phyloP scores from a whole-genome alignment of 2,888 invertebrate species.

The Ethmia dodecea region DNA sequence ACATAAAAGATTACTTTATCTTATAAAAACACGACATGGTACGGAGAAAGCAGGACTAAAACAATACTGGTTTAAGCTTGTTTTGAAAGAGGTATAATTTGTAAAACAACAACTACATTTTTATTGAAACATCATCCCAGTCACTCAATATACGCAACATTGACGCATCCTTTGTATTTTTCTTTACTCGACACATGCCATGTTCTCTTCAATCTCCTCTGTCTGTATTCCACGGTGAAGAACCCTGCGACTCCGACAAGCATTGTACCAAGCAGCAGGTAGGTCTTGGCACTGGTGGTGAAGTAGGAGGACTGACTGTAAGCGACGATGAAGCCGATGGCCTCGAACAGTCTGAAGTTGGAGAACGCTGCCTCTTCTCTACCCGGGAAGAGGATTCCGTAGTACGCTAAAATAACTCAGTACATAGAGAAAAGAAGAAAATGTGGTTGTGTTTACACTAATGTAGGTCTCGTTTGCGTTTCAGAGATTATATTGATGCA shows the following conservation, averaged over 20 bases:
- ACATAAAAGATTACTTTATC: no score
- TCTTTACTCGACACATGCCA: slow-evolving; percentile 52
- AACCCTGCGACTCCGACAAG: slow-evolving; percentile 73
- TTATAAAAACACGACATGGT: no score
- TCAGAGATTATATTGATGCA: no score
- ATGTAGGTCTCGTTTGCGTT: no score
- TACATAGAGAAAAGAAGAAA: no score
- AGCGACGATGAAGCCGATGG: slow-evolving; percentile 80
- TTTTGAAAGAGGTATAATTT: no score
- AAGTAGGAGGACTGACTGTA: slow-evolving; percentile 76
- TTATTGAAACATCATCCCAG: no score
- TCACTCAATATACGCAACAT: slow-evolving; percentile 46
- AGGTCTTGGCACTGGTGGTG: slow-evolving; percentile 71
- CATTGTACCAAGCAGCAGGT: slow-evolving; percentile 65
- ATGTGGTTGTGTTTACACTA: no score
- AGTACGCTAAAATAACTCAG: no score
- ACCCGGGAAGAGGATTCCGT: slow-evolving; percentile 79
- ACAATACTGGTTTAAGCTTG: no score
- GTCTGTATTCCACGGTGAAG: slow-evolving; percentile 52
- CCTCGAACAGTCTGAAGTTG: slow-evolving; percentile 84
- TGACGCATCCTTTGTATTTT: slow-evolving; percentile 48
- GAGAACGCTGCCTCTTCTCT: slow-evolving; percentile 82
- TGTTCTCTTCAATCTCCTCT: slow-evolving; percentile 21
- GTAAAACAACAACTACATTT: no score
- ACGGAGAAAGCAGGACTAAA: no score